phyloP scores from a whole-genome alignment of 2,888 invertebrate genomes.

The Osmoderma eremita region DNA sequence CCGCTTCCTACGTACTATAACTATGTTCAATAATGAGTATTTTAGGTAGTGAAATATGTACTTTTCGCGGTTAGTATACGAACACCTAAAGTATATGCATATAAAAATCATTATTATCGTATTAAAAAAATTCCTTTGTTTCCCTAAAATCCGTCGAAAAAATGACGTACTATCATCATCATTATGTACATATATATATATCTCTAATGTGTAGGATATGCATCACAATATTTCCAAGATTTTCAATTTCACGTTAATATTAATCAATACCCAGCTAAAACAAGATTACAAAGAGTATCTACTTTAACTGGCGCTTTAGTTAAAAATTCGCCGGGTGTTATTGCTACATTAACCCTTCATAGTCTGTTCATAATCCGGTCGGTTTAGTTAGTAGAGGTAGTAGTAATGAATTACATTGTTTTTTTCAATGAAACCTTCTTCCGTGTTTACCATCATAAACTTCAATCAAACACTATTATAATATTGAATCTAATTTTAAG shows the following conservation, averaged over 20 bases:
- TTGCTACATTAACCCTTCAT: too few relatives aligned
- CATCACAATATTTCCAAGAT: constrained; percentile 22
- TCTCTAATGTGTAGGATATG: constrained; percentile 31
- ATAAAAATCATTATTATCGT: constrained; percentile 32
- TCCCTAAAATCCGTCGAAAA: constrained; percentile 25
- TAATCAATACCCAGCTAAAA: neutral
- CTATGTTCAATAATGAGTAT: too few relatives aligned
- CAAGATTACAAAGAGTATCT: neutral
- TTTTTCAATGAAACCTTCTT: too few relatives aligned
- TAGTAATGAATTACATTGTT: too few relatives aligned
- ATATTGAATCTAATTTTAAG: too few relatives aligned
- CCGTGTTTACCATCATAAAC: too few relatives aligned
- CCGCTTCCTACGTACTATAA: neutral
- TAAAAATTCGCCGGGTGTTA: too few relatives aligned
- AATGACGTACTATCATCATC: constrained; percentile 18
- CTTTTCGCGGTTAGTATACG: neutral
- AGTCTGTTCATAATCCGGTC: too few relatives aligned
- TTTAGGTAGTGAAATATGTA: neutral
- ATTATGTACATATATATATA: constrained; percentile 10
- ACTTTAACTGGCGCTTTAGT: neutral
- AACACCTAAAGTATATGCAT: constrained; percentile 34
- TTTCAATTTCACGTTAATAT: constrained; percentile 3
- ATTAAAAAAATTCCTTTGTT: constrained; percentile 24
- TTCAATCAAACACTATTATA: too few relatives aligned
- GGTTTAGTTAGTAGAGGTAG: too few relatives aligned